Evolutionary conservation across 2,888 invertebrate species (phyloP).

Genomic region (Dyspetes luteomarginatus): DNA sequence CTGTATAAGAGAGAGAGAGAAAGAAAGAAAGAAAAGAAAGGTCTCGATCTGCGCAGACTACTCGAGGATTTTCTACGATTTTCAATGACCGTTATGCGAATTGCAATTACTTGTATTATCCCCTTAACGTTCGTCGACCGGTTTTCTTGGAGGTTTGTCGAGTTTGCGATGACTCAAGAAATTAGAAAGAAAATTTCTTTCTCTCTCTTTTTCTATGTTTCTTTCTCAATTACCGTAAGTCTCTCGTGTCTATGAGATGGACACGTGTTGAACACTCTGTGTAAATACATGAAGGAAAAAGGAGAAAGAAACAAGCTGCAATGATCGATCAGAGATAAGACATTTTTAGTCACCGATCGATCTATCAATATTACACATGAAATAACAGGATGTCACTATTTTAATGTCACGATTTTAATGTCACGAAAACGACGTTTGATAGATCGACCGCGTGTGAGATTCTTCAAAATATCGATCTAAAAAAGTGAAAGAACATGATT

Average conservation of each 20-base stretch:
- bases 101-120: constrained; percentile 28
- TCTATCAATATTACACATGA: too few relatives aligned
- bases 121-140: constrained; percentile 32
- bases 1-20: background rate
- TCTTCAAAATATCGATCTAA: background rate
- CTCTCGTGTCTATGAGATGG: background rate
- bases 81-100: constrained; percentile 52
- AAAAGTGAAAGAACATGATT: background rate
- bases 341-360: too few relatives aligned
- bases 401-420: too few relatives aligned
- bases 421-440: too few relatives aligned
- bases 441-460: too few relatives aligned
- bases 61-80: constrained; percentile 46
- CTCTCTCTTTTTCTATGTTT: constrained; percentile 2
- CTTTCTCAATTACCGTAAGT: background rate
- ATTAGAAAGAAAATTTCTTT: constrained; percentile 2
- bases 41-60: background rate
- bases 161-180: constrained; percentile 33
- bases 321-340: too few relatives aligned
- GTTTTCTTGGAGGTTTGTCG: constrained; percentile 33
- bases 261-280: background rate
- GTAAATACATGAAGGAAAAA: background rate
- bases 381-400: too few relatives aligned
- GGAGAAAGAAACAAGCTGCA: constrained; percentile 21
- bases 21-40: background rate